phyloP scores from a whole-genome alignment of 2,113 vertebrate species.

The Strigops habroptila region DNA sequence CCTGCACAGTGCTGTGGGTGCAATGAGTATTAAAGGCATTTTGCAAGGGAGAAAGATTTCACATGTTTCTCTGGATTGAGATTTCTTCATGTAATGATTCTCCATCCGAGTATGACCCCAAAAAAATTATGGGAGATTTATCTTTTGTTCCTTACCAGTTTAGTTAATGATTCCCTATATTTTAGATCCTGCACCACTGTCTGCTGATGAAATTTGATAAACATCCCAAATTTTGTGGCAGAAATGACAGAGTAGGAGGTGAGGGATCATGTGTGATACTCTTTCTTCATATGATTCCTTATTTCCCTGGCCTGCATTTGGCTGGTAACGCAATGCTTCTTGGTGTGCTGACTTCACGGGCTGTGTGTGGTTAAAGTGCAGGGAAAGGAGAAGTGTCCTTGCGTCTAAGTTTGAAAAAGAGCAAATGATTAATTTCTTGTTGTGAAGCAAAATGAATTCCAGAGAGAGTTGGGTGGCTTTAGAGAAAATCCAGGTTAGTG shows the following conservation, averaged over 20 bases:
- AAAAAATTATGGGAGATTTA: background rate
- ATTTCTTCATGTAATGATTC: background rate
- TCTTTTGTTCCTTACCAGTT: background rate
- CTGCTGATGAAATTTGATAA: background rate
- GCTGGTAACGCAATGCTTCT: background rate
- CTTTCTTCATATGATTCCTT: background rate
- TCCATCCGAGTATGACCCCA: background rate
- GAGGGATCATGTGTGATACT: background rate
- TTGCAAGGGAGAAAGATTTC: background rate
- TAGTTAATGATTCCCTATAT: background rate
- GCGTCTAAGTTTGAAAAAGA: background rate
- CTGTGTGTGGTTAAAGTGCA: background rate
- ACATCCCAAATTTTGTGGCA: background rate
- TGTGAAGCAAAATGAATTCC: background rate
- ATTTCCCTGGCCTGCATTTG: background rate
- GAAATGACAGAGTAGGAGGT: background rate
- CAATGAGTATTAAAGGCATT: background rate
- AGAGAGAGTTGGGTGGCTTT: background rate
- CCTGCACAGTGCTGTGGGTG: background rate
- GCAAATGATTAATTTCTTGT: background rate
- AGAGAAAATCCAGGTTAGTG: constrained; percentile 6
- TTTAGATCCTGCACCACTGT: background rate
- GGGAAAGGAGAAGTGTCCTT: background rate
- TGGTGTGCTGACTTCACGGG: background rate
- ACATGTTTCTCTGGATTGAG: background rate